Evolutionary conservation across 2,888 invertebrate genomes (phyloP).

Genomic region (Gymnoscelis rufifasciata): DNA sequence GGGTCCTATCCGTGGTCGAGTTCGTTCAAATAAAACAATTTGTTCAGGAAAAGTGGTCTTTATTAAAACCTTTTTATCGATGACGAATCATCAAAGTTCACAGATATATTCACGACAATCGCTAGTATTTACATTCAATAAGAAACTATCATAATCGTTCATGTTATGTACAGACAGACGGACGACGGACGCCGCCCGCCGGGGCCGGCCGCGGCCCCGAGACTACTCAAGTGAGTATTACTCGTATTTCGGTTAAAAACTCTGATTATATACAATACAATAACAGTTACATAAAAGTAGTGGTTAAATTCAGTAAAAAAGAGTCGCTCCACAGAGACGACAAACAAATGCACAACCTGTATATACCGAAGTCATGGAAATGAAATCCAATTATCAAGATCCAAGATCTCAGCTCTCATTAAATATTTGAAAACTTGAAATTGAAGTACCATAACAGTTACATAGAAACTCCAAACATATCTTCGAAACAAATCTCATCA

Average conservation of each 20-base stretch:
- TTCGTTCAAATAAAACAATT: slow-evolving; percentile 30
- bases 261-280: slow-evolving; percentile 6
- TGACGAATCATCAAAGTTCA: slow-evolving; percentile 50
- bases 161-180: slow-evolving; percentile 19
- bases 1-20: no score
- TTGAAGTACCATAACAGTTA: slow-evolving; percentile 13
- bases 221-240: no score
- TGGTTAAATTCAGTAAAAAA: not conserved
- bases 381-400: slow-evolving; percentile 5
- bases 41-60: slow-evolving; percentile 62
- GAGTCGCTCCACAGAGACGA: not conserved
- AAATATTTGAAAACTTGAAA: slow-evolving; percentile 9
- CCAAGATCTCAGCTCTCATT: not conserved
- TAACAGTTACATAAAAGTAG: not conserved
- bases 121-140: slow-evolving; percentile 57
- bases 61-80: slow-evolving; percentile 60
- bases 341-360: slow-evolving; percentile 10
- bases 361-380: not conserved
- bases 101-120: slow-evolving; percentile 53
- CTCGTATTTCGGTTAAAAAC: slow-evolving; percentile 1
- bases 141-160: slow-evolving; percentile 25
- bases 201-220: no score
- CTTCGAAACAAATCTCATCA: slow-evolving; percentile 13
- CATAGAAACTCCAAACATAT: slow-evolving; percentile 15
- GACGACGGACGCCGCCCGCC: not conserved